These are phyloP conservation scores for Columba janthina DNA, from an alignment of 2,113 vertebrate species.

Conservation along the genomic window DNA sequence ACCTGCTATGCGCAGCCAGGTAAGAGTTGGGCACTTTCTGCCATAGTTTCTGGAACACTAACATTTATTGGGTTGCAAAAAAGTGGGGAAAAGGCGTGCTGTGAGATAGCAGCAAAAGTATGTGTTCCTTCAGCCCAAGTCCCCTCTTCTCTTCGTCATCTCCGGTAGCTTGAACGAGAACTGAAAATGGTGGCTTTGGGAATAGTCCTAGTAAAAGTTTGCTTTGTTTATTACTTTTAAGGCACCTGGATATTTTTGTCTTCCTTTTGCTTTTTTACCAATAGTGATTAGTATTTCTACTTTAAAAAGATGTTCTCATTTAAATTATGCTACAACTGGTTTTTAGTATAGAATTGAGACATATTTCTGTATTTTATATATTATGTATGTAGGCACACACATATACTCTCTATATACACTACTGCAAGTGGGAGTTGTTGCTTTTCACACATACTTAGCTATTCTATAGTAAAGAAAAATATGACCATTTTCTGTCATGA, in stretches of 20 bases:
- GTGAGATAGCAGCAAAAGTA: background rate
- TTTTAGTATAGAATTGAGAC: background rate
- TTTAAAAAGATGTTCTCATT: background rate
- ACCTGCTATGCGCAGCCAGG: background rate
- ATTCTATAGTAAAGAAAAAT: conserved; percentile 4
- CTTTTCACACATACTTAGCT: background rate
- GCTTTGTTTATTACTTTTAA: background rate
- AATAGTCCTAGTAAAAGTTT: background rate
- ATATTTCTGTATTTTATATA: background rate
- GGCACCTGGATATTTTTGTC: background rate
- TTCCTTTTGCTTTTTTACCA: background rate
- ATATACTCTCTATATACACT: background rate
- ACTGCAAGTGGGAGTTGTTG: background rate
- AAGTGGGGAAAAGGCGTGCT: background rate
- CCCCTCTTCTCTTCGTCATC: background rate
- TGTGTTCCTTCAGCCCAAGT: background rate
- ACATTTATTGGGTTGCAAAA: background rate
- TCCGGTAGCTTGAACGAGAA: background rate
- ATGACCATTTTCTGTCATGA: background rate
- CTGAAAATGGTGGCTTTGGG: background rate
- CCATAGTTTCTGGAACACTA: background rate
- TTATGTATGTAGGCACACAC: background rate
- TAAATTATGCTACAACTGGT: background rate
- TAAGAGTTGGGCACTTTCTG: background rate
- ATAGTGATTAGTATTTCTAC: background rate